phyloP scores from a whole-genome alignment of 35 echinoderm and acorn worm species.

The Eucidaris tribuloides region DNA sequence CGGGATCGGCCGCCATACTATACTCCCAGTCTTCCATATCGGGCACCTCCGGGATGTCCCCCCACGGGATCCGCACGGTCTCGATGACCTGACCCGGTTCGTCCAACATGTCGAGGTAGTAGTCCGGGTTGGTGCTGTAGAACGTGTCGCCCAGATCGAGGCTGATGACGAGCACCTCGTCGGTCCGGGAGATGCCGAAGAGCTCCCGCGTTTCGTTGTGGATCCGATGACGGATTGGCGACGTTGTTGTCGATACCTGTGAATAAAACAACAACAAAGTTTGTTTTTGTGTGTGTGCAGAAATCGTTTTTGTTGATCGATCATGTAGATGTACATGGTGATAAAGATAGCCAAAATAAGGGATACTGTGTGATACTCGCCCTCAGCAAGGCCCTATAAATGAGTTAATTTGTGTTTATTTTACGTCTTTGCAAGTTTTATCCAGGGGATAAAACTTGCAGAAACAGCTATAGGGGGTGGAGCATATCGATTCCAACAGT shows the following conservation, averaged over 20 bases:
- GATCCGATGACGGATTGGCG: constrained; percentile 57
- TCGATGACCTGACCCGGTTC: background rate
- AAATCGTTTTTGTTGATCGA: background rate
- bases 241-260: constrained; percentile 80
- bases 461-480: too few relatives aligned
- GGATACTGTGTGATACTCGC: too few relatives aligned
- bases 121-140: constrained; percentile 57
- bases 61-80: constrained; percentile 52
- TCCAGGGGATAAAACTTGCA: too few relatives aligned
- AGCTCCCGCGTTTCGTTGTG: constrained; percentile 66
- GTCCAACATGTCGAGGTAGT: constrained; percentile 33
- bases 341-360: too few relatives aligned
- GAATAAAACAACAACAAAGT: background rate
- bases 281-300: background rate
- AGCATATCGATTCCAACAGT: too few relatives aligned
- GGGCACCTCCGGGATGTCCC: constrained; percentile 41
- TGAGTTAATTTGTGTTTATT: too few relatives aligned
- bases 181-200: constrained; percentile 72
- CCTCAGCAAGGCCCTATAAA: too few relatives aligned
- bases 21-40: background rate
- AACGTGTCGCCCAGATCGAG: constrained; percentile 64
- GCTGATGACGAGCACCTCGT: constrained; percentile 68
- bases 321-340: too few relatives aligned
- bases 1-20: background rate
- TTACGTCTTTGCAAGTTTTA: too few relatives aligned